phyloP scores from a whole-genome alignment of 2,113 vertebrate species.

The Megaptera novaeangliae region DNA sequence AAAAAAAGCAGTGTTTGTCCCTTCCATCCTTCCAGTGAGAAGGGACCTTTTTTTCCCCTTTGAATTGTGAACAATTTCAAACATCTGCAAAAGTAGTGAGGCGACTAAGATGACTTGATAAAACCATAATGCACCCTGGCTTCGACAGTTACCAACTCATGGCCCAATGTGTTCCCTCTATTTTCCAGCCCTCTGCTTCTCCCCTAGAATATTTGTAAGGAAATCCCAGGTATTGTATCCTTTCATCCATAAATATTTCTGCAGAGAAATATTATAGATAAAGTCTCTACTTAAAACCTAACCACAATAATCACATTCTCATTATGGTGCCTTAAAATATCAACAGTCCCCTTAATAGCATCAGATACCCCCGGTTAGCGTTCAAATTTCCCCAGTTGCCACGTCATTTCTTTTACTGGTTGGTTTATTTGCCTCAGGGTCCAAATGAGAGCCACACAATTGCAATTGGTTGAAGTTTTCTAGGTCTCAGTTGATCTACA shows the following conservation, averaged over 20 bases:
- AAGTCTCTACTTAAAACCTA: neutral
- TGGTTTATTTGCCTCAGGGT: neutral
- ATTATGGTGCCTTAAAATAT: neutral
- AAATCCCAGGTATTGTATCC: neutral
- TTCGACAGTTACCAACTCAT: accelerated
- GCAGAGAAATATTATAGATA: neutral
- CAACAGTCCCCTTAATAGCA: neutral
- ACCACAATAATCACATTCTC: neutral
- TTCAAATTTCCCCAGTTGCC: neutral
- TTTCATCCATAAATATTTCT: neutral
- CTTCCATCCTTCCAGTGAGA: neutral
- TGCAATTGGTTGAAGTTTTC: no score
- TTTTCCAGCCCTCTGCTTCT: neutral
- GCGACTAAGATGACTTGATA: neutral
- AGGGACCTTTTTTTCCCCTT: neutral
- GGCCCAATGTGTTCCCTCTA: accelerated
- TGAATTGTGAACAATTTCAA: neutral
- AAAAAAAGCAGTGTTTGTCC: neutral
- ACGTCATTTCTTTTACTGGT: neutral
- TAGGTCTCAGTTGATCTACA: neutral
- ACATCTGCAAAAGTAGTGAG: neutral
- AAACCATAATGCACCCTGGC: no score
- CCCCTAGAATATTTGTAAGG: neutral
- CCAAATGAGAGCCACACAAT: neutral
- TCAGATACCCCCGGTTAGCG: neutral